Evolutionary conservation across 2,113 vertebrate genomes (phyloP).

Genomic region (Trogon surrucura): DNA sequence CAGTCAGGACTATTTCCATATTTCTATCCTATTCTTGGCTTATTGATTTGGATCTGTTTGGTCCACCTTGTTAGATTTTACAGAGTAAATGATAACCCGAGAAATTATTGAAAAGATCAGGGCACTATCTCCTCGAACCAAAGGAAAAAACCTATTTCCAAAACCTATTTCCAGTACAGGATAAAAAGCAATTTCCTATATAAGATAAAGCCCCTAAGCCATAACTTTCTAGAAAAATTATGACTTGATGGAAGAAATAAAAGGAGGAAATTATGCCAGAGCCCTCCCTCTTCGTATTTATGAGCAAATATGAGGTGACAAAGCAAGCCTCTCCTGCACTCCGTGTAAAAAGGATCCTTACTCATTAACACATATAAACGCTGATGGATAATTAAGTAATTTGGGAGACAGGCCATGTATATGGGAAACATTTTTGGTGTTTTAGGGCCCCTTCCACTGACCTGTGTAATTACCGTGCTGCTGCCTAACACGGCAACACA

Average conservation of each 20-base stretch:
- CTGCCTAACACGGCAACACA: background rate
- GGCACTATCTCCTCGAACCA: background rate
- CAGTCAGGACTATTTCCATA: background rate
- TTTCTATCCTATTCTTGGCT: background rate
- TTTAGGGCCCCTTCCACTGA: constrained; percentile 41
- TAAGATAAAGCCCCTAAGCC: background rate
- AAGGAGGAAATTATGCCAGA: background rate
- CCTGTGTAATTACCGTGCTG: constrained; percentile 43
- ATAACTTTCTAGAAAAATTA: background rate
- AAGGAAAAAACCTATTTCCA: background rate
- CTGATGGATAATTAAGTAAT: constrained; percentile 66
- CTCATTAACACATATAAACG: constrained; percentile 19
- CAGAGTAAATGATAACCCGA: background rate
- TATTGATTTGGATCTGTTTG: background rate
- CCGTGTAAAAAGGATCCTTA: background rate
- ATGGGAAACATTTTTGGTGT: constrained; percentile 39
- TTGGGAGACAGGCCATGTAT: constrained; percentile 44
- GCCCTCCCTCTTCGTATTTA: background rate
- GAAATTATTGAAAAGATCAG: background rate
- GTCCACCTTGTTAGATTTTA: background rate
- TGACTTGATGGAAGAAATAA: background rate
- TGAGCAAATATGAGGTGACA: background rate
- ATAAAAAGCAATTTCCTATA: no score
- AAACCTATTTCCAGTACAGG: no score
- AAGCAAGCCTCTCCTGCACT: background rate